Evolutionary conservation across 2,888 invertebrate genomes (phyloP), one percentile per base, ranked within the genome.

Genomic region (Schizotus pectinicornis): DNA sequence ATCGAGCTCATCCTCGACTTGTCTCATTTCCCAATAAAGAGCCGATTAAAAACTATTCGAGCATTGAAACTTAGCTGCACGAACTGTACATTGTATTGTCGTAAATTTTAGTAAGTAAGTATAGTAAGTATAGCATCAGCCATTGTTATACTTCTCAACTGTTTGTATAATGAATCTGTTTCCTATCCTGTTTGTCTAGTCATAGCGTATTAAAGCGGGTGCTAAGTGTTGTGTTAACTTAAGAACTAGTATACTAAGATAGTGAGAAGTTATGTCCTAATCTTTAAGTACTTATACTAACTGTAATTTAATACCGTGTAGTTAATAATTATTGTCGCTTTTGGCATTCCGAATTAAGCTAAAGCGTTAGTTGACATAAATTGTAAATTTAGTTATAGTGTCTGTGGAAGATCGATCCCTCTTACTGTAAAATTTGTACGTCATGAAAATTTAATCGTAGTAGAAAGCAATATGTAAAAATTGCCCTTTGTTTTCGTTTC

Each of bases 51-150:
- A 22, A 22, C 22, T 22, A 22, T 22, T 22, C 22, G 22, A 22
- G 22, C 22, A 22, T 22, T 22, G 22, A 22, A 22, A 22, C 5
- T 22, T 22, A 22, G 22, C 22, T 22, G 22, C 22, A 22, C 22
- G 22, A 22, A 22, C 22, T 22, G 22, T 22, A 22, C 22, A 22
- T 22, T 22, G 22, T 22, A 22, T 3, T 22, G 22, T 22, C 22
- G 22, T 22, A 22, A 22, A 22, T 3, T 22, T 22, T 3, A 22
- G 22, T 22, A n/a, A n/a, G n/a, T n/a, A n/a, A n/a, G 38, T 38
- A 11, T 30, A 35, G 30, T 34, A 45, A 48, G 54, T 59, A 45
- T 55, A 61, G 55, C 57, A 61, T 36, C 65, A 67, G 66, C 64
- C 66, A 66, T 63, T 57, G 63, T 63, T 62, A 58, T 39, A 56